Percentiles rank a stretch among this genome's conserved stretches.
Conservation (phyloP, 1,140 invertebrate genomes). For the Onthophagus taurus region DNA sequence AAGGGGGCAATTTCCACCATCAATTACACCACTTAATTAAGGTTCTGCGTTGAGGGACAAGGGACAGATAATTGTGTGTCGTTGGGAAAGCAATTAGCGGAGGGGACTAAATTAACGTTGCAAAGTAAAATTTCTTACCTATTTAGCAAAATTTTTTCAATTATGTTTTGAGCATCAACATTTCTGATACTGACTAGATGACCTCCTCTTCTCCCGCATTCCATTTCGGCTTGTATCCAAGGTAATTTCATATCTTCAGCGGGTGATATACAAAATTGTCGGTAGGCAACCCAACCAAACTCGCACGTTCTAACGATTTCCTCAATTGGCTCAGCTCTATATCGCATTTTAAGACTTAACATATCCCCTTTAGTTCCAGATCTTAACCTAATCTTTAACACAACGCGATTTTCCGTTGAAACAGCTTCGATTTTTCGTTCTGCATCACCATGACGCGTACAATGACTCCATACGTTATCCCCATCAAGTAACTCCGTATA, state of each 20-base stretch:
- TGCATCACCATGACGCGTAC: constrained; percentile 44
- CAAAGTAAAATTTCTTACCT: constrained; percentile 46
- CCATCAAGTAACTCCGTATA: constrained; percentile 45
- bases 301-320: constrained; percentile 49
- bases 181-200: constrained; percentile 54
- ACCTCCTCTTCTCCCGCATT: constrained; percentile 51
- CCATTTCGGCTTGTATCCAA: constrained; percentile 55
- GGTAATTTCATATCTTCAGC: constrained; percentile 43
- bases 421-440: constrained; percentile 44
- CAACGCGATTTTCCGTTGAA: constrained; percentile 43
- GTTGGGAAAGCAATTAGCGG: too few species aligned
- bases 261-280: constrained; percentile 52
- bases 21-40: too few species aligned
- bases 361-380: constrained; percentile 33
- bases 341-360: constrained; percentile 34
- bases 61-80: too few species aligned
- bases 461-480: constrained; percentile 44
- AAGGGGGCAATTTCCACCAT: too few species aligned
- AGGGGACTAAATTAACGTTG: too few species aligned
- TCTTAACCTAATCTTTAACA: constrained; percentile 34
- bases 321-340: constrained; percentile 42
- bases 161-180: constrained; percentile 47
- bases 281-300: constrained; percentile 51
- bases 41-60: too few species aligned
- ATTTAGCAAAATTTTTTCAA: constrained; percentile 50